phyloP scores from a whole-genome alignment of 2,797 vertebrate genomes.

The Loris lydekkerianus region DNA sequence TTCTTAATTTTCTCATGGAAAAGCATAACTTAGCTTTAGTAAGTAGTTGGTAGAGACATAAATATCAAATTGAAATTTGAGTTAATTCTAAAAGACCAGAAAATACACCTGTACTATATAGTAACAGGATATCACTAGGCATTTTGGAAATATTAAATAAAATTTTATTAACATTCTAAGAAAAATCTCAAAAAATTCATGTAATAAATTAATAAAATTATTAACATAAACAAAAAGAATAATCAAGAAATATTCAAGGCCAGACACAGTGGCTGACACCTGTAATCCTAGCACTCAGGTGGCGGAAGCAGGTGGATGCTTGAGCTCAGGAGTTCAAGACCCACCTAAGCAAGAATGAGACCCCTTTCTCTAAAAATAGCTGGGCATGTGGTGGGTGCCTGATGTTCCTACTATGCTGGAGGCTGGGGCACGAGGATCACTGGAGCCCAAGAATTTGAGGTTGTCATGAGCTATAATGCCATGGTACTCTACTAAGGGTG shows the following conservation, averaged over 20 bases:
- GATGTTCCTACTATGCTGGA: too few relatives aligned
- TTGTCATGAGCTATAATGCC: too few relatives aligned
- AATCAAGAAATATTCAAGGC: not conserved
- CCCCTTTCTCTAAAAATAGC: too few relatives aligned
- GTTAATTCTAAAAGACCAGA: not conserved
- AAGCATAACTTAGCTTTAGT: not conserved
- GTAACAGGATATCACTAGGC: not conserved
- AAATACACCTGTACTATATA: not conserved
- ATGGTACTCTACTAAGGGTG: too few relatives aligned
- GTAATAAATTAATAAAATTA: not conserved
- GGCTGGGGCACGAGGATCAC: too few relatives aligned
- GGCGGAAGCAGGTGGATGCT: too few relatives aligned
- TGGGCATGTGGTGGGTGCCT: too few relatives aligned
- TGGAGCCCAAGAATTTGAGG: too few relatives aligned
- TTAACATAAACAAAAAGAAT: not conserved
- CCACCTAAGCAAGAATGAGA: too few relatives aligned
- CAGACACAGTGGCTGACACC: not conserved
- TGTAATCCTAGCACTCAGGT: too few relatives aligned
- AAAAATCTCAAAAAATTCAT: not conserved
- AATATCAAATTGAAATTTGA: not conserved
- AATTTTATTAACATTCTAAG: not conserved
- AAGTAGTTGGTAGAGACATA: not conserved
- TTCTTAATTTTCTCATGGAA: not conserved
- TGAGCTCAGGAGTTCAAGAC: too few relatives aligned
- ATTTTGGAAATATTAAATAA: constrained; percentile 40